Conservation (phyloP, 2,113 vertebrate species). For the Calyptommatus sinebrachiatus region DNA sequence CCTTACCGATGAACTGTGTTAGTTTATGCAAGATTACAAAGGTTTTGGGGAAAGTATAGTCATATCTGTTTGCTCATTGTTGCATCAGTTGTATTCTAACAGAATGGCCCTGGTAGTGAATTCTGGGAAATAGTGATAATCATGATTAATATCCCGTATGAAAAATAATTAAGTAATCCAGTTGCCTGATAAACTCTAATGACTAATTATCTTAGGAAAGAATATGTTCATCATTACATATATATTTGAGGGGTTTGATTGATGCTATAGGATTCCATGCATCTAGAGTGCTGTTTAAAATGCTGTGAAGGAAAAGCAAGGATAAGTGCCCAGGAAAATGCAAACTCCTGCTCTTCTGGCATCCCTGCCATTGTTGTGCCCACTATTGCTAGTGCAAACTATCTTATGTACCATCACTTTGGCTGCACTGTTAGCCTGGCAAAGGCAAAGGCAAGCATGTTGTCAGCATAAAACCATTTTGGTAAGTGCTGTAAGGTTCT, state of each 20-base stretch:
- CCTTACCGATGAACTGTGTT: conserved; percentile 62
- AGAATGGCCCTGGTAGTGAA: conserved; percentile 45
- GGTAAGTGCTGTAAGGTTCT: no score
- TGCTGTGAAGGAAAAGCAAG: no score
- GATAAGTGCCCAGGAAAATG: no score
- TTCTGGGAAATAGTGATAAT: conserved; percentile 67
- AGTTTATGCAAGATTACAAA: conserved; percentile 66
- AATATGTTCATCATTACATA: conserved; percentile 58
- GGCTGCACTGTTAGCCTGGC: no score
- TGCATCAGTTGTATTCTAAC: conserved; percentile 62
- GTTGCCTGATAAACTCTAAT: conserved; percentile 74
- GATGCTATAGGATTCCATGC: conserved; percentile 10
- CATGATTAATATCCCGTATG: conserved; percentile 68
- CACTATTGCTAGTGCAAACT: no score
- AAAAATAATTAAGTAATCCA: conserved; percentile 75
- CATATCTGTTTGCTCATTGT: conserved; percentile 60
- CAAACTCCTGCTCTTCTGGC: no score
- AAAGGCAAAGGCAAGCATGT: no score
- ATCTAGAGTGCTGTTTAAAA: no score
- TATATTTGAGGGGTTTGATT: conserved; percentile 56
- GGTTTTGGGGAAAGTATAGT: no score
- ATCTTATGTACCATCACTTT: no score
- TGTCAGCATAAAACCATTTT: no score
- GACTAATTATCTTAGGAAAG: conserved; percentile 63
- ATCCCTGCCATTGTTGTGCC: no score